Base-by-base conservation (phyloP, 37 sponge, comb jelly and placozoan species). In the Lycopodina hypogea region DNA sequence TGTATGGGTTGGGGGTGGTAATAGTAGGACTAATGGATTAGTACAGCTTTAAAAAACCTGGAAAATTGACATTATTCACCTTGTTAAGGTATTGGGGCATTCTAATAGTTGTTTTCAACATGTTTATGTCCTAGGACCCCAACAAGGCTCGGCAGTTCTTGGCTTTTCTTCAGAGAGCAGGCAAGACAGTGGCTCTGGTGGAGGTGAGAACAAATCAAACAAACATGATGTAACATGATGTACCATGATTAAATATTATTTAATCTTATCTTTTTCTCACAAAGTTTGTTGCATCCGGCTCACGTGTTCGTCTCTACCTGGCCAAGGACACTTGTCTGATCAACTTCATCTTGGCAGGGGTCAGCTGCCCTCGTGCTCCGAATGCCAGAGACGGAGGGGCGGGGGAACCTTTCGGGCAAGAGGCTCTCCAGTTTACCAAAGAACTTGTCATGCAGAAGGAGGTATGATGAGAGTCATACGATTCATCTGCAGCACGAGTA, bases 231-330 rank as follows among this genome's bases (percentile, higher is more conserved):
- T 2, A 37, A 61, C 40, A 26, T 28, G 22, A 35, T 17, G 53
- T 52, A 52, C 53, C 53, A 52, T 52, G 53, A 15, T 52, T 52
- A 52, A 11, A 21, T 58, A 58, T 14, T 21, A 4, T 4, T 58
- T 19, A 58, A 61, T 36, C 32, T 45, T 38, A 14, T 40, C 39
- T 73, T 40, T 29, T 74, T 22, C 8, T 42, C 50, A 2, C 34
- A 11, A 18, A 96, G 96, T 98, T 93, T 81, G 94, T 98, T 24
- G 94, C 99, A 8, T 95, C 95, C 82, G 99, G 99, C 0, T 90
- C 92, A 21, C 81, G 99, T 18, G 29, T 87, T 26, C 78, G 88
- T 32, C 84, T 98, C 40, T 98, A 87, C 81, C 77, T 98, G 26
- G 88, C 94, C 23, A 93, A 93, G 74, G 99, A 98, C 65, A 95